Base-by-base conservation (phyloP, 2,797 vertebrate species). In the Sebastes iracundus region DNA sequence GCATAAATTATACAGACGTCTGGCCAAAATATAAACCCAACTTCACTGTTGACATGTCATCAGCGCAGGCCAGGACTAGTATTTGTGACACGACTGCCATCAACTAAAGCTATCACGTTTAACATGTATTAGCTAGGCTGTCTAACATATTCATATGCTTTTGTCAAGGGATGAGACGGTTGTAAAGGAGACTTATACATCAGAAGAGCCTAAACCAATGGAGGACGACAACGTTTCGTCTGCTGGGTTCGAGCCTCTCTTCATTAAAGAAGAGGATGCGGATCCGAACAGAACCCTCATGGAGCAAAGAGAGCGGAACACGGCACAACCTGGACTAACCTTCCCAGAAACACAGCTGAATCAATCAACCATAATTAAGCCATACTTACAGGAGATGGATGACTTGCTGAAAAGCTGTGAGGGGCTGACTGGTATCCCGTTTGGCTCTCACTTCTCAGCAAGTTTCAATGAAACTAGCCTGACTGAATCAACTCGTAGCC, bases 371-470 rank as follows among this genome's bases (percentile, higher is more conserved):
- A 93, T 94, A 6, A 97, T 97, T 55, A 95, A 96, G 76, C 93
- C 96, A 12, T 97, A 97, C 88, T 90, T 98, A 0, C 94, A 96
- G 12, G 96, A 97, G 0, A 97, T 98, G 92, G 95, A 94, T 32
- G 90, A 92, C 1, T 61, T 95, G 5, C 72, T 95, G 62, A 93
- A 84, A 93, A 97, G 91, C 94, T 98, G 93, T 25, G 96, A 91
- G 90, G 92, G 0, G 90, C 95, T 89, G 89, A 84, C 83, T 0
- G 90, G 83, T 8, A 64, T 92, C 60, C 52, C 88, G 1, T 81
- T 93, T 5, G 58, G 75, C 74, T 86, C 90, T 12, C 64, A 35
- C 7, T 76, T 85, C 71, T 85, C 88, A 7, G 73, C 27, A 64
- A 70, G 53, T 52, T 75, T 79, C 80, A n/a, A 53, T 1, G 85